Conservation (phyloP, 23 tunicate genomes). For the Corella eumyota region DNA sequence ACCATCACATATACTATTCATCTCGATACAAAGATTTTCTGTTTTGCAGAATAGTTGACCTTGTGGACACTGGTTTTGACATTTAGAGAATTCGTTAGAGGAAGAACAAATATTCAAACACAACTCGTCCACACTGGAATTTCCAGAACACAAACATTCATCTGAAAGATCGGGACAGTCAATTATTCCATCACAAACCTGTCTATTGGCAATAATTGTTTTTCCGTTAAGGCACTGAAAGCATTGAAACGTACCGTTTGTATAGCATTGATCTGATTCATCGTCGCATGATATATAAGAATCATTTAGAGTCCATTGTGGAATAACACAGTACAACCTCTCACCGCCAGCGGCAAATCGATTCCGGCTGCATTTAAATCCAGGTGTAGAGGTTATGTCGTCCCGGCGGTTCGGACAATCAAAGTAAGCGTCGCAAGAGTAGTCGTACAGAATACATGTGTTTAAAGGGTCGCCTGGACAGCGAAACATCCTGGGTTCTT, state of each 20-base stretch:
- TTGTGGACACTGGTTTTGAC: too few species aligned
- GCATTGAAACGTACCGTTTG: conserved; percentile 13
- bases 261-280: conserved; percentile 18
- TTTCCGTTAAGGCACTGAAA: conserved; percentile 12
- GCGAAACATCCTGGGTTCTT: conserved; percentile 26
- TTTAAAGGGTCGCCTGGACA: conserved; percentile 6
- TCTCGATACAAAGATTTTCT: not conserved
- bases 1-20: not conserved
- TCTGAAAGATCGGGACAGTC: conserved; percentile 36
- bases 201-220: conserved; percentile 18
- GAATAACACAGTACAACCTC: conserved; percentile 7
- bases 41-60: too few species aligned
- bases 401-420: conserved; percentile 17
- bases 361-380: conserved; percentile 24
- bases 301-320: conserved; percentile 33
- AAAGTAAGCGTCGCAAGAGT: conserved; percentile 12
- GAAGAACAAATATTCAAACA: too few species aligned
- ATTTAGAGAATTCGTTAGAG: too few species aligned
- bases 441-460: conserved; percentile 6
- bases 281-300: conserved; percentile 8
- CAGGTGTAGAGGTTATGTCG: conserved; percentile 4
- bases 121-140: too few species aligned
- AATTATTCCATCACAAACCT: conserved; percentile 51
- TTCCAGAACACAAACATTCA: conserved; percentile 15
- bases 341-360: not conserved